Percentiles rank a stretch among this genome's conserved stretches.
Evolutionary conservation across 37 sponge, comb jelly and placozoan genomes (phyloP).

Genomic region (Oopsacas minuta): DNA sequence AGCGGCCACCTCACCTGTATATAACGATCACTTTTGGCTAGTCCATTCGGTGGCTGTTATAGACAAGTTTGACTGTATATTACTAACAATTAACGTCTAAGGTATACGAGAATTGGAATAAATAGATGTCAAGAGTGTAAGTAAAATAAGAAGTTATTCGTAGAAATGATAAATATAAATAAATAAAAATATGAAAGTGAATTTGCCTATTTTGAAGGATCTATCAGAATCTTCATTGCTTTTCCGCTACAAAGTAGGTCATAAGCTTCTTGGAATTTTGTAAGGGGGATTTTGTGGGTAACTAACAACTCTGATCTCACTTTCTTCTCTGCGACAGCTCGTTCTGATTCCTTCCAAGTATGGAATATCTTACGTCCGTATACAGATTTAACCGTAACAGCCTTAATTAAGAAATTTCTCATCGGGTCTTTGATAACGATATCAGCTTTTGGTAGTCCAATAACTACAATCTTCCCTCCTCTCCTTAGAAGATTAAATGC

Average conservation of each 20-base stretch:
- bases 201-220: conserved; percentile 17
- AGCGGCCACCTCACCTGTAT: no score
- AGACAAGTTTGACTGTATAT: no score
- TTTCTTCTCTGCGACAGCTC: neutral
- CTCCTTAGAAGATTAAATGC: conserved; percentile 31
- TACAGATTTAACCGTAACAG: conserved; percentile 62
- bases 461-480: conserved; percentile 49
- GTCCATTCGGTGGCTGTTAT: no score
- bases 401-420: conserved; percentile 48
- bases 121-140: no score
- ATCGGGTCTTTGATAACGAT: conserved; percentile 40
- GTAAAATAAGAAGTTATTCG: no score
- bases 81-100: no score
- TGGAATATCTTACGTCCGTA: conserved; percentile 79
- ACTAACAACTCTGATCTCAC: neutral
- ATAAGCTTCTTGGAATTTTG: neutral
- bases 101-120: no score
- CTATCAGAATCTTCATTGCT: neutral
- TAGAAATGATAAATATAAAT: no score
- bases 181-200: no score
- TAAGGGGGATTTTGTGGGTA: neutral
- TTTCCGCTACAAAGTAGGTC: neutral
- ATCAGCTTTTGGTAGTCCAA: conserved; percentile 63
- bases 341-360: conserved; percentile 68
- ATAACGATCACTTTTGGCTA: no score